Evolutionary conservation across 2,888 invertebrate species (phyloP), one percentile per base, ranked within the genome.

Genomic region (Macrophya annulata): DNA sequence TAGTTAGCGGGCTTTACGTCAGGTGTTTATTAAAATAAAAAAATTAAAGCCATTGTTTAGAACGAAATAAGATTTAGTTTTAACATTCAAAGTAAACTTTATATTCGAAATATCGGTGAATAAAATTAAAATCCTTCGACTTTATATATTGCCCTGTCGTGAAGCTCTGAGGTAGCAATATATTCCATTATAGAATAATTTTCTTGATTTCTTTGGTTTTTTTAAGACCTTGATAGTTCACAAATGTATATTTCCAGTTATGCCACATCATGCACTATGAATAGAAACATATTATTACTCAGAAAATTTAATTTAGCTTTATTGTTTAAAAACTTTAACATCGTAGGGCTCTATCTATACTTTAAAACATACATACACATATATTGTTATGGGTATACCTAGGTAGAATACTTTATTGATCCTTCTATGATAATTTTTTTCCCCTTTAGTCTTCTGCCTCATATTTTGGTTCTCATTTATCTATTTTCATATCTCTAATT

Each of bases 121-220:
- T 71, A 40, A 62, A 25, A 21, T 12, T 0, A 10, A 25, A 59
- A 62, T 21, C 62, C 21, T 21, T 62, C 10, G 62, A 62, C 4
- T 25, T 21, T 31, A 31, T 31, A 31, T 48, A 55, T n/a, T 31
- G n/a, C 10, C 15, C 48, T 77, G 31, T 31, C 31, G 77, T 17
- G 37, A 77, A 77, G 77, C 25, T 55, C 31, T 10, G 40, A 37
- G 4, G 15, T 74, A 45, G 77, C 77, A 77, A 77, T 77, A 77
- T 55, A 77, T 77, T 55, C 51, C 77, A 77, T 77, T 37, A 31
- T 77, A 55, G 10, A 55, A 55, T 77, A 51, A 77, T 77, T 77
- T 74, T 40, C 31, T 71, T 40, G 2, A 40, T 40, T 71, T 71
- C 9, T 37, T 74, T 12, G n/a, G 48, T 37, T 31, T 15, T 68